A percentile compares a stretch with the other conserved stretches of the same genome.
phyloP scores from a whole-genome alignment of 1,140 invertebrate genomes.

The Orchestia grillus region DNA sequence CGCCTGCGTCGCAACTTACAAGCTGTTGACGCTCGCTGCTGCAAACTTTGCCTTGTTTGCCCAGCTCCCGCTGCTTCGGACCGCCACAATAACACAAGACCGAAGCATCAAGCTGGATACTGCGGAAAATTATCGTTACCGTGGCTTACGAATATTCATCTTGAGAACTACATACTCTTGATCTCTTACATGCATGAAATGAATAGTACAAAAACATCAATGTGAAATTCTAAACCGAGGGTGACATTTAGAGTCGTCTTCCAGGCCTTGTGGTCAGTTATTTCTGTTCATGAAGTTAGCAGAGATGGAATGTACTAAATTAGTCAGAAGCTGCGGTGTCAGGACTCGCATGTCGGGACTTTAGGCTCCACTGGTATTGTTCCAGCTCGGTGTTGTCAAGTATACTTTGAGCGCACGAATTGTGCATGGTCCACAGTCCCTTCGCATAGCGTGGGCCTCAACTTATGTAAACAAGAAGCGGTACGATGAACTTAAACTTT shows the following conservation, averaged over 20 bases:
- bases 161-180: background rate
- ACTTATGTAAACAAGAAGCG: background rate
- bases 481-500: background rate
- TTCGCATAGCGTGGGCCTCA: background rate
- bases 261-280: background rate
- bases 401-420: background rate
- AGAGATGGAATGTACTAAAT: background rate
- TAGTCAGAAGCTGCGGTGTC: constrained; percentile 18
- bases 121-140: background rate
- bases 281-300: background rate
- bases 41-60: constrained; percentile 49
- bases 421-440: background rate
- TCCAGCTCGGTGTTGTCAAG: background rate
- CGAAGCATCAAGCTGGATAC: background rate
- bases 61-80: background rate
- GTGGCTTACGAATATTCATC: background rate
- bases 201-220: background rate
- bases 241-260: background rate
- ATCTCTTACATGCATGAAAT: background rate
- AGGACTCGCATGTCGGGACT: background rate
- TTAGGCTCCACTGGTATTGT: background rate
- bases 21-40: constrained; percentile 26
- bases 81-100: constrained; percentile 1
- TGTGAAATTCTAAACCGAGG: background rate
- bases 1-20: background rate